phyloP scores from a whole-genome alignment of 2,888 invertebrate genomes.

The Bhutanitis thaidina region DNA sequence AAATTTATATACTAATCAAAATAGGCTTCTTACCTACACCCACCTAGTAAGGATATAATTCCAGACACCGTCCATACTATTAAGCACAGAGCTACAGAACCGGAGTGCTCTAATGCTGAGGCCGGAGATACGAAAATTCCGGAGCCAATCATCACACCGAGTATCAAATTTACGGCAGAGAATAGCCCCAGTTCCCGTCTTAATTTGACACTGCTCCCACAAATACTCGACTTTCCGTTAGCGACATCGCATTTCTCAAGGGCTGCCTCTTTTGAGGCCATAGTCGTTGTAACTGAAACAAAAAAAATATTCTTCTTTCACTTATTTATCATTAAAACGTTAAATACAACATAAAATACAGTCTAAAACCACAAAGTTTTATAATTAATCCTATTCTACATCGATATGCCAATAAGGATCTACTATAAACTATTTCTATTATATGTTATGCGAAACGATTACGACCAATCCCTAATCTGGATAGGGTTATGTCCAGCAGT shows the following conservation, averaged over 20 bases:
- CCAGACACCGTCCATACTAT: constrained; percentile 90
- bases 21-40: constrained; percentile 65
- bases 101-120: constrained; percentile 86
- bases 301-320: constrained; percentile 24
- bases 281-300: constrained; percentile 40
- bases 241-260: constrained; percentile 37
- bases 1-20: not conserved
- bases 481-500: no score
- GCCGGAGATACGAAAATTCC: constrained; percentile 93
- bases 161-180: constrained; percentile 89
- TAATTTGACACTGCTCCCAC: constrained; percentile 78
- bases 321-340: no score
- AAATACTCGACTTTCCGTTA: constrained; percentile 34
- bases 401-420: no score
- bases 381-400: no score
- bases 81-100: constrained; percentile 89
- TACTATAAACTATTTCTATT: no score
- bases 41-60: constrained; percentile 87
- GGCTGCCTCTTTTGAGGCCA: constrained; percentile 44
- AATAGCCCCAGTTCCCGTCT: constrained; percentile 88
- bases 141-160: constrained; percentile 94
- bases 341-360: no score
- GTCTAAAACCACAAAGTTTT: no score
- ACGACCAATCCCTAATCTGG: no score
- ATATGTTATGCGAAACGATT: no score